A percentile compares a stretch with the other conserved stretches of the same genome.
phyloP scores from a whole-genome alignment of 2,797 vertebrate species.

The Ataeniobius toweri region DNA sequence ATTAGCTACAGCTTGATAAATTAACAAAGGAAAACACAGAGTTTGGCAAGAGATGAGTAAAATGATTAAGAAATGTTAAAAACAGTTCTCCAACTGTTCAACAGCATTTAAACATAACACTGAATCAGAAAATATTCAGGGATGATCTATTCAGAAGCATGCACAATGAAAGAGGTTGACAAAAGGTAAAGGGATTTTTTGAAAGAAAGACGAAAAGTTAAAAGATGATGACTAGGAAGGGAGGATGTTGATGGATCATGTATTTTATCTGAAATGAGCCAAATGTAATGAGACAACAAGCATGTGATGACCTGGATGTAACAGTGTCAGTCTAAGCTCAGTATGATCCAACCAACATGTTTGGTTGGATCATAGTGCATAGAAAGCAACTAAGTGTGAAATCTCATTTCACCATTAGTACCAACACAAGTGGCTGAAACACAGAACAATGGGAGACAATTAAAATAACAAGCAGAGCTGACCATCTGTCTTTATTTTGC shows the following conservation, averaged over 20 bases:
- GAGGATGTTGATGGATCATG: background rate
- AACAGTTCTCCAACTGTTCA: background rate
- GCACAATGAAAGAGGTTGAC: background rate
- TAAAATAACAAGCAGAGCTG: conserved; percentile 4
- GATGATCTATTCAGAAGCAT: background rate
- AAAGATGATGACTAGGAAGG: conserved; percentile 18
- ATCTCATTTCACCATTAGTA: conserved; percentile 20
- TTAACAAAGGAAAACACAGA: background rate
- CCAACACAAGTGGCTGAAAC: conserved; percentile 19
- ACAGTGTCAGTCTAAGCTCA: conserved; percentile 13
- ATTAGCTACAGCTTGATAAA: background rate
- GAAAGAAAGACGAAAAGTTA: conserved; percentile 4
- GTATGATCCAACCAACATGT: conserved; percentile 4
- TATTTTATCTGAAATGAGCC: background rate
- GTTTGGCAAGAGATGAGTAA: background rate
- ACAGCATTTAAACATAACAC: background rate
- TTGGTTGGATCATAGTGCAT: background rate
- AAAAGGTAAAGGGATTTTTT: background rate
- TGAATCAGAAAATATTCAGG: background rate
- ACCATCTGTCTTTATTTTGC: conserved; percentile 36
- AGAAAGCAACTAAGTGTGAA: conserved; percentile 35
- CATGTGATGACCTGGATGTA: background rate
- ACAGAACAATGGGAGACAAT: conserved; percentile 25
- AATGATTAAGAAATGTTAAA: background rate
- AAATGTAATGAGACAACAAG: background rate